Evolutionary conservation across 2,888 invertebrate species (phyloP).

Genomic region (Mesoligia furuncula): DNA sequence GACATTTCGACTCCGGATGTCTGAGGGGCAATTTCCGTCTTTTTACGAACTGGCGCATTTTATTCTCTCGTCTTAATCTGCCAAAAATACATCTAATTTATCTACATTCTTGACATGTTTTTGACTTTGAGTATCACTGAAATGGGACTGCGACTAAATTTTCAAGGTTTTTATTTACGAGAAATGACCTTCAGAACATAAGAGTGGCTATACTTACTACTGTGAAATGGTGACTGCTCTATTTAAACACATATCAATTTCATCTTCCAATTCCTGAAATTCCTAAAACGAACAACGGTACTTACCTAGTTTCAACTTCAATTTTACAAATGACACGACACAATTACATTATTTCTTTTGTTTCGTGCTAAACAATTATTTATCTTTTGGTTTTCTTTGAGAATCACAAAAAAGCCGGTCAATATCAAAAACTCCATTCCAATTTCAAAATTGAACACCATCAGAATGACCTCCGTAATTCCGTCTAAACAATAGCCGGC

Average conservation of each 20-base stretch:
- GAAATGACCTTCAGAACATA: background rate
- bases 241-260: background rate
- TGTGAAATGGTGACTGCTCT: background rate
- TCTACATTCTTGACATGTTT: background rate
- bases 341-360: too few relatives aligned
- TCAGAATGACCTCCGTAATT: conserved; percentile 38
- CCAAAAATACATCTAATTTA: background rate
- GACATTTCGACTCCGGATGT: background rate
- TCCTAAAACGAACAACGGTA: background rate
- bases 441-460: conserved; percentile 25
- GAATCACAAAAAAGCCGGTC: background rate
- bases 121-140: background rate
- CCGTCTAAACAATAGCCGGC: conserved; percentile 49
- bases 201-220: background rate
- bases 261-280: background rate
- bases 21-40: background rate
- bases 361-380: background rate
- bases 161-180: too few relatives aligned
- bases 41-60: background rate
- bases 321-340: background rate
- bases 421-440: background rate
- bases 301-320: background rate
- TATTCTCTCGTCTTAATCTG: background rate
- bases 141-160: too few relatives aligned
- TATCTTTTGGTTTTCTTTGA: background rate